Base-by-base conservation (phyloP, 2,113 vertebrate species). In the Alethe diademata region DNA sequence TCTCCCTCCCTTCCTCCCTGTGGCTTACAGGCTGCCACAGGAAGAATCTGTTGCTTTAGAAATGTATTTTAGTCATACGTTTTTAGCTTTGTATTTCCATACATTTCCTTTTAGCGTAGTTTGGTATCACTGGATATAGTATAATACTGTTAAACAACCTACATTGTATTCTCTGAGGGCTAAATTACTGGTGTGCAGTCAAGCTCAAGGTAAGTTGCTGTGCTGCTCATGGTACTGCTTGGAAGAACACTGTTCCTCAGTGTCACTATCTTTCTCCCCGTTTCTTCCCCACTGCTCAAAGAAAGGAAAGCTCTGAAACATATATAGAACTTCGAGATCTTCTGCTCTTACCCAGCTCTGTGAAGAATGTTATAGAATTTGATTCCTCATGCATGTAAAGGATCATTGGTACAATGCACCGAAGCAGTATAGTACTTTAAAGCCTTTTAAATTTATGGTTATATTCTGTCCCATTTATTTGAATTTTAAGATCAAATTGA, bases 71-170 rank as follows among this genome's bases (percentile, higher is more conserved):
- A 94, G 14, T 95, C 80, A 90, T 94, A 89, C 50, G 58, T 95
- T 97, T 93, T 78, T 88, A 62, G 84, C 93, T 76, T 93, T 93
- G 64, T 94, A 92, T 92, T 92, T 92, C 90, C 92, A 79, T 74
- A 92, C 84, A 60, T 40, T 45, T 76, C 57, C 95, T 97, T 95
- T 88, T 88, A 96, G 38, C 75, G 58, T 96, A 97, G 36, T 95
- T 92, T 92, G 53, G 48, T 84, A 94, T 95, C 96, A 95, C 96
- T 95, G 95, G 97, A 91, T 95, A 64, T 91, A 82, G 90, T 90
- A 72, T 90, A 92, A 66, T 83, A 67, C 82, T 94, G 72, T 96
- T 95, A 81, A 24, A 78, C 94, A 95, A 56, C 84, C 64, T 78
- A 35, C 24, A 25, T 83, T 64, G 31, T 92, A 36, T 48, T 78